phyloP scores from a whole-genome alignment of 2,113 vertebrate species.

The Leiothrix lutea region DNA sequence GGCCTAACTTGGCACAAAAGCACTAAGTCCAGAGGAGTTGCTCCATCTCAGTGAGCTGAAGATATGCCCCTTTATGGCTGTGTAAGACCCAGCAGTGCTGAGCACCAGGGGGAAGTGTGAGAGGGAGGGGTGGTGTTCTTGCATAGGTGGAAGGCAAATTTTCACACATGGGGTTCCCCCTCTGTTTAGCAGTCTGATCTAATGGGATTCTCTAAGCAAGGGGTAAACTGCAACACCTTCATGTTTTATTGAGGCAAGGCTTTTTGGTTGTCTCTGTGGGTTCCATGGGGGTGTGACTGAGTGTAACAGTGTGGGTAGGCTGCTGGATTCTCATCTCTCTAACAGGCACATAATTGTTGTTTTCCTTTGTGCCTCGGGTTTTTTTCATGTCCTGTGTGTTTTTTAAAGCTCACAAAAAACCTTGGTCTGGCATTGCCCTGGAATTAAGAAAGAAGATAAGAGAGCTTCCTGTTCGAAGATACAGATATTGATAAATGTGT shows the following conservation, averaged over 20 bases:
- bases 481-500: neutral
- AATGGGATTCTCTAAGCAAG: neutral
- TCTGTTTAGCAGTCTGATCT: neutral
- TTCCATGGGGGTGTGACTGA: neutral
- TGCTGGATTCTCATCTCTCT: neutral
- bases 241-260: neutral
- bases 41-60: neutral
- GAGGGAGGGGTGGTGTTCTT: neutral
- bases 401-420: neutral
- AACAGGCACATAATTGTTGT: neutral
- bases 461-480: neutral
- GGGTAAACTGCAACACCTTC: neutral
- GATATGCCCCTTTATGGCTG: fast-evolving
- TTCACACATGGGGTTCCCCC: neutral
- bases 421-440: neutral
- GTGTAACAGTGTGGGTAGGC: neutral
- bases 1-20: neutral
- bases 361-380: neutral
- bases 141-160: neutral
- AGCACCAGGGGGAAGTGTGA: neutral
- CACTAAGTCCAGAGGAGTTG: neutral
- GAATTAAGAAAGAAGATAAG: neutral
- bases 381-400: neutral
- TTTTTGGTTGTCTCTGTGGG: neutral
- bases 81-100: neutral